Base-by-base conservation (phyloP, 2,888 invertebrate genomes). In the Leptinotarsa peninsularis region DNA sequence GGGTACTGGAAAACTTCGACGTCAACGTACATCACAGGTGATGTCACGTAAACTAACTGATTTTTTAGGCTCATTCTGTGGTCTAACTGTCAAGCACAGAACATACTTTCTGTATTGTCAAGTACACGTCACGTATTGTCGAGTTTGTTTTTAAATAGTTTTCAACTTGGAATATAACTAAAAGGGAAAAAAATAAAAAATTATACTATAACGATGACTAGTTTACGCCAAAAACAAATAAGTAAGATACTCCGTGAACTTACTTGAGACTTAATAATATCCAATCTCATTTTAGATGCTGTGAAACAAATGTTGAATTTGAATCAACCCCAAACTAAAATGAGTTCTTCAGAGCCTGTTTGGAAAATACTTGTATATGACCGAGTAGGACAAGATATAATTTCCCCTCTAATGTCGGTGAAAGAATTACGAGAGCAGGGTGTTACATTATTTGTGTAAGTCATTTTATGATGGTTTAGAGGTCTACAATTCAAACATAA, bases 361-460 rank as follows among this genome's bases (percentile, higher is more conserved):
- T 98, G 98, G 98, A 98, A 98, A 90, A 94, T 99, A 75, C 90
- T 99, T 77, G 93, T 99, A 78, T 99, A 98, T 86, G 99, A 99
- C 88, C 92, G 96, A 84, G 93, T 95, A 82, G 99, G 99, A 4
- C 99, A 99, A 89, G 99, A 99, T 87, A 98, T 99, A 69, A 98
- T 99, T 83, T 98, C 99, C 17, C 99, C 99, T 0, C 89, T 99
- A 71, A 92, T 99, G 85, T 96, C 98, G 23, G 94, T 99, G 21
- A 98, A 98, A 88, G 98, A 99, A 86, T 90, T 99, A 4, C 89
- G 99, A 83, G 98, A 99, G 88, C 90, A 97, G 85, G 99, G 99
- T 78, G 97, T 99, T 60, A 99, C 99, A 54, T 91, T 99, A 77
- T 98, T 99, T 91, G 93, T 99, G 96, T 98, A 91, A 92, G 93